A percentile compares a stretch with the other conserved stretches of the same genome.
These are phyloP conservation scores for Eumacrocentrus americanus DNA, from an alignment of 2,888 invertebrate genomes.

Conservation along the genomic window DNA sequence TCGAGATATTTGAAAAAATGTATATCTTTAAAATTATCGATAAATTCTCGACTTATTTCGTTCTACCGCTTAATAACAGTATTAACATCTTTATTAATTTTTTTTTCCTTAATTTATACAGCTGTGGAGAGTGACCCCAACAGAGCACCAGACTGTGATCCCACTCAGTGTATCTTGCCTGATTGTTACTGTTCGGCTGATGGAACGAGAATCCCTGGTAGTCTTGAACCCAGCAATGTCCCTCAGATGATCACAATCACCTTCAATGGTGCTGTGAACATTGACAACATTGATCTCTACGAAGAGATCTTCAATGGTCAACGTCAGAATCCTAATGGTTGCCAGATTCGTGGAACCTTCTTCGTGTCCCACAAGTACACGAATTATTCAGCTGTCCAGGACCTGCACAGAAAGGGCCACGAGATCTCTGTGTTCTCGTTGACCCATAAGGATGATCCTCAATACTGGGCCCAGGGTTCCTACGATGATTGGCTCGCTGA, in stretches of 20 bases:
- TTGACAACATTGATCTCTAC: constrained; percentile 91
- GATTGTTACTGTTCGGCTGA: constrained; percentile 94
- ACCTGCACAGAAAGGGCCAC: constrained; percentile 86
- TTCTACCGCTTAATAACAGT: too few relatives aligned
- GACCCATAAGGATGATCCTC: constrained; percentile 90
- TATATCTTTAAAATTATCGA: too few relatives aligned
- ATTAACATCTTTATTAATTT: too few relatives aligned
- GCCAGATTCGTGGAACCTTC: constrained; percentile 87
- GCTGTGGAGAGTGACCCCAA: constrained; percentile 91
- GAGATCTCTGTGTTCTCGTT: constrained; percentile 92
- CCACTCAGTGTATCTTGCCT: constrained; percentile 84
- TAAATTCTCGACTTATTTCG: too few relatives aligned
- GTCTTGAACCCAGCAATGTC: constrained; percentile 81
- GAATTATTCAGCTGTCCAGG: constrained; percentile 89
- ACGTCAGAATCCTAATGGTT: constrained; percentile 86
- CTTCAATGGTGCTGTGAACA: constrained; percentile 91
- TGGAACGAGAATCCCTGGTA: constrained; percentile 87
- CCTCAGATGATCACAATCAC: constrained; percentile 94
- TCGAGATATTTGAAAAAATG: too few relatives aligned
- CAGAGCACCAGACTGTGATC: constrained; percentile 89
- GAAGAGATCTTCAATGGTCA: constrained; percentile 88
- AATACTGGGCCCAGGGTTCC: constrained; percentile 85
- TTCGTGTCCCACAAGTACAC: constrained; percentile 92
- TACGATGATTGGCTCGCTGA: constrained; percentile 94
- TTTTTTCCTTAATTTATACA: constrained; percentile 61